phyloP scores from a whole-genome alignment of 2,888 invertebrate genomes.

The Erpobdella octoculata region DNA sequence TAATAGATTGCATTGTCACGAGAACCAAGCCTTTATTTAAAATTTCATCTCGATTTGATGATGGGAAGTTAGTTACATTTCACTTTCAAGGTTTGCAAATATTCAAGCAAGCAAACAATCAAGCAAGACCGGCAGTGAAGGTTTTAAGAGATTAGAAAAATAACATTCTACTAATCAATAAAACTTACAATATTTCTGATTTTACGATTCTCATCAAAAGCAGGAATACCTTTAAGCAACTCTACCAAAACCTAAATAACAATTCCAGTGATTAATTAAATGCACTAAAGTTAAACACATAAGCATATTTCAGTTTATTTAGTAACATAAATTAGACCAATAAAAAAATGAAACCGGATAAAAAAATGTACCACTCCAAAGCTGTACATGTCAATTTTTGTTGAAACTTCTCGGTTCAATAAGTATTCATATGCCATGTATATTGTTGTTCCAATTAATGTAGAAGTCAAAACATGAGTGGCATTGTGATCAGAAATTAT shows the following conservation, averaged over 20 bases:
- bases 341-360: too few species aligned
- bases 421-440: conserved; percentile 32
- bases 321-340: background rate
- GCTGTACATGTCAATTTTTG: conserved; percentile 27
- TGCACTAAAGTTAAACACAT: background rate
- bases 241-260: conserved; percentile 12
- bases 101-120: background rate
- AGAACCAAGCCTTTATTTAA: too few species aligned
- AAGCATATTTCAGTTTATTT: background rate
- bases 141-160: background rate
- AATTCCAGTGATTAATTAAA: background rate
- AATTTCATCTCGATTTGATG: too few species aligned
- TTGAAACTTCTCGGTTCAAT: conserved; percentile 18
- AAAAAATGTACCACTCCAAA: conserved; percentile 24
- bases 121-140: background rate
- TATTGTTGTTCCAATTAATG: conserved; percentile 20
- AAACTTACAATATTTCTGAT: background rate
- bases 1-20: too few species aligned
- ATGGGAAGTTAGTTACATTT: background rate
- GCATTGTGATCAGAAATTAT: background rate
- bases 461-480: conserved; percentile 4
- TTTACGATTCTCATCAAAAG: background rate
- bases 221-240: background rate
- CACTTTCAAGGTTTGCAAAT: background rate
- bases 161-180: background rate